Evolutionary conservation across 2,797 vertebrate species (phyloP), one percentile per base, ranked within the genome.

Genomic region (Schizopygopsis malacanthus): DNA sequence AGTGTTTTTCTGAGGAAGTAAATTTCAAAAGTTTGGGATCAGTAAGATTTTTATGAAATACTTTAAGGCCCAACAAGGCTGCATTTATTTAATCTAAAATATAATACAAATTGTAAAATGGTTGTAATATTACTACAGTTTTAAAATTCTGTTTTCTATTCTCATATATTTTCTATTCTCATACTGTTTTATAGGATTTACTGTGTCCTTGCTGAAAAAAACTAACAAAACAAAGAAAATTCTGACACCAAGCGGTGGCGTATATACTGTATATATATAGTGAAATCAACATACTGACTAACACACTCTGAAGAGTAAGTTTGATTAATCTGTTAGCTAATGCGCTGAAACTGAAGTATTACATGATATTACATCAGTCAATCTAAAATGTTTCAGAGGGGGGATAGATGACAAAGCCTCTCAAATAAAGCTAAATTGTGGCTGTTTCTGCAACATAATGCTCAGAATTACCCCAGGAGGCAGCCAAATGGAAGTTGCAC

Each of bases 401-500:
- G 25, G 15, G 2, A 22, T 13, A 67, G 16, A 67, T 67, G 78
- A 79, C 56, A 63, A 45, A 79, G 9, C 16, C 1, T 45, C 56
- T 80, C 28, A 63, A 80, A 69, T n/a, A 39, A 70, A 50, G 61
- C 47, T 79, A 82, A 85, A 81, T n/a, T 41, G 18, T 33, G 25
- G 59, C 45, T 65, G 61, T 22, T 18, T 70, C 67, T 84, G 78
- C 63, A 70, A 76, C 86, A 71, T 47, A 88, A 89, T 52, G 47
- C 79, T 79, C 77, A 76, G 85, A 79, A 76, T 47, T 28, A 28
- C 33, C 56, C 56, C 76, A 77, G 69, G 69, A 59, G 50, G 63
- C 70, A 59, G 67, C 54, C 73, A 11, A 78, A 67, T 76, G 81
- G 78, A 86, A 88, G 78, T 90, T 85, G 72, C 41, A 65, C 47